A percentile compares a stretch with the other conserved stretches of the same genome.
These are phyloP conservation scores for Drosophila emarginata DNA, from an alignment of 2,888 invertebrate species.

Conservation along the genomic window DNA sequence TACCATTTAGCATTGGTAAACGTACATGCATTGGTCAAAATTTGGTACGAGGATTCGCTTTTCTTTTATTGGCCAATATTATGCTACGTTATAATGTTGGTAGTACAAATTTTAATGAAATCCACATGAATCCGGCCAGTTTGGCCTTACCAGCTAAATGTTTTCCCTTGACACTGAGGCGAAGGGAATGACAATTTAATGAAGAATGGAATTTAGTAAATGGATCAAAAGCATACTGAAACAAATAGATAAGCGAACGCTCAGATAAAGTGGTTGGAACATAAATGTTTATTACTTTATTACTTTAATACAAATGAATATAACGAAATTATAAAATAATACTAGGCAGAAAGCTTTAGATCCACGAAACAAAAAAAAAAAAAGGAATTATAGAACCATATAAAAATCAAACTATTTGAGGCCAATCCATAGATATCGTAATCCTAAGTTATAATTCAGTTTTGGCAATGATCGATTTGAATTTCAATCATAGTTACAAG, in stretches of 20 bases:
- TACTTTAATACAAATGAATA: not conserved
- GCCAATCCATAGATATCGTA: constrained; percentile 5
- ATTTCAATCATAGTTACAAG: too few relatives aligned
- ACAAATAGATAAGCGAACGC: too few relatives aligned
- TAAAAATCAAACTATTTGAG: not conserved
- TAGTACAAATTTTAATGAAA: constrained; percentile 83
- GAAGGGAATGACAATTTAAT: constrained; percentile 22
- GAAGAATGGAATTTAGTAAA: too few relatives aligned
- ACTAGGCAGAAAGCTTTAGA: constrained; percentile 1
- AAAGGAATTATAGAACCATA: not conserved
- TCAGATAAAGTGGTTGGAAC: not conserved
- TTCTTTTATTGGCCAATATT: constrained; percentile 88
- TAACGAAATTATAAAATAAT: not conserved
- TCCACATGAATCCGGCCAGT: constrained; percentile 87
- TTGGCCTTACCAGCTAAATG: constrained; percentile 90
- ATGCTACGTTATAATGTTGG: constrained; percentile 88
- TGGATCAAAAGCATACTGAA: too few relatives aligned
- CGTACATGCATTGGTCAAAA: constrained; percentile 94
- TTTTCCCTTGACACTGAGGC: constrained; percentile 86
- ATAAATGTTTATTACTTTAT: not conserved
- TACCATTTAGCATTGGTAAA: constrained; percentile 93
- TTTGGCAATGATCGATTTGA: too few relatives aligned
- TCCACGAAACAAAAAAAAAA: not conserved
- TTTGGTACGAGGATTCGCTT: constrained; percentile 89
- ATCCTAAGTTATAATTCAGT: too few relatives aligned